Evolutionary conservation across 2,888 invertebrate species (phyloP), one percentile per base, ranked within the genome.

Genomic region (Therioaphis trifolii): DNA sequence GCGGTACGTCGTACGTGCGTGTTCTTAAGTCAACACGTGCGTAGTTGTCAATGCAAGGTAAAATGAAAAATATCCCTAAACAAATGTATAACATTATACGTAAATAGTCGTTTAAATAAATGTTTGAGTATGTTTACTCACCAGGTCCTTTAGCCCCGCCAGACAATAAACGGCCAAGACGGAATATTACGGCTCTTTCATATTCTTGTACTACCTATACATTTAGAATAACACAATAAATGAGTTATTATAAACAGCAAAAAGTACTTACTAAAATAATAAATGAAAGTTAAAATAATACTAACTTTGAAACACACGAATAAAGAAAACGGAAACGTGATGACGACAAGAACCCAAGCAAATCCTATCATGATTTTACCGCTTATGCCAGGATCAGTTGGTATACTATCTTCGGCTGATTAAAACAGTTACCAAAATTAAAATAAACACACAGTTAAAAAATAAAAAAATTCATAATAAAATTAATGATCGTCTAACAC

Each of bases 61-160:
- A 90, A 12, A 98, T 93, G 89, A 98, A 97, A 89, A 98, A 98
- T 86, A 97, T 93, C 0, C 96, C 96, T 87, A 96, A 12, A 15
- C 15, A 35, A 35, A 52, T 52, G 18, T 52, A 21, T 52, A 29
- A 52, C n/a, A 35, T 46, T 9, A 24, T n/a, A 9, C 12, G 21
- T 21, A 9, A 9, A 21, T n/a, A 18, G 9, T 58, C 11, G 2
- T 24, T 75, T 5, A 1, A 52, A 52, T 71, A 29, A 68, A 27
- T 29, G 9, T 49, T 72, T 27, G 27, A 71, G 27, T 21, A 9
- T 27, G 55, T 66, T n/a, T 84, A 85, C 90, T 90, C 90, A 95
- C 96, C 96, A 87, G 96, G 96, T 85, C 97, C 97, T 89, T 96
- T 97, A 11, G 97, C 96, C 24, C 97, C 97, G 24, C 97, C 97